Conservation (phyloP, 2,888 invertebrate species). For the Crepidodera aurea region DNA sequence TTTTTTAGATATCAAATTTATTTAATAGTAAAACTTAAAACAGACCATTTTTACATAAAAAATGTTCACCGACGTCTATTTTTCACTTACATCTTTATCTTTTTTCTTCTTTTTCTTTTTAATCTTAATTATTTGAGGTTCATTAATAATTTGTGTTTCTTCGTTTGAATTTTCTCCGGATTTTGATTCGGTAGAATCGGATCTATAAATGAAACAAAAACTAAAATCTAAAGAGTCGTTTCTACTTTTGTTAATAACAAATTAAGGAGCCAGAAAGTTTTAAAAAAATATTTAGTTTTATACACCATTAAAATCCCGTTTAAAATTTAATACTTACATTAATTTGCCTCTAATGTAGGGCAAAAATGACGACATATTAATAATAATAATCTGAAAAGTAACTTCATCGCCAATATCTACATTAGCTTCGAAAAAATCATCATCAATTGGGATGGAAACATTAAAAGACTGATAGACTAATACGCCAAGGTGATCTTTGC, state of each 20-base stretch:
- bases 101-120: neutral
- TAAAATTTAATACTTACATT: conserved; percentile 52
- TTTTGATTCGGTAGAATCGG: neutral
- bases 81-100: neutral
- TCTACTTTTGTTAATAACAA: too few species aligned
- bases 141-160: neutral
- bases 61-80: too few species aligned
- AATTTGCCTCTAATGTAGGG: conserved; percentile 73
- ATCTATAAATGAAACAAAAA: neutral
- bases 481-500: conserved; percentile 71
- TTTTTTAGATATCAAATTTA: too few species aligned
- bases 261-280: neutral
- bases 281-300: too few species aligned
- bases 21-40: too few species aligned
- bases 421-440: conserved; percentile 67
- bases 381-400: conserved; percentile 66
- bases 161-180: neutral
- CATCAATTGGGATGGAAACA: conserved; percentile 69
- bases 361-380: conserved; percentile 68
- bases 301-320: too few species aligned
- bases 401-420: conserved; percentile 70
- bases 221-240: too few species aligned
- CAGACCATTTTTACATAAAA: too few species aligned
- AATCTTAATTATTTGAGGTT: neutral
- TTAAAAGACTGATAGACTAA: conserved; percentile 76